Evolutionary conservation across 2,888 invertebrate species (phyloP), one percentile per base, ranked within the genome.

Genomic region (Drosophila imparisetae): DNA sequence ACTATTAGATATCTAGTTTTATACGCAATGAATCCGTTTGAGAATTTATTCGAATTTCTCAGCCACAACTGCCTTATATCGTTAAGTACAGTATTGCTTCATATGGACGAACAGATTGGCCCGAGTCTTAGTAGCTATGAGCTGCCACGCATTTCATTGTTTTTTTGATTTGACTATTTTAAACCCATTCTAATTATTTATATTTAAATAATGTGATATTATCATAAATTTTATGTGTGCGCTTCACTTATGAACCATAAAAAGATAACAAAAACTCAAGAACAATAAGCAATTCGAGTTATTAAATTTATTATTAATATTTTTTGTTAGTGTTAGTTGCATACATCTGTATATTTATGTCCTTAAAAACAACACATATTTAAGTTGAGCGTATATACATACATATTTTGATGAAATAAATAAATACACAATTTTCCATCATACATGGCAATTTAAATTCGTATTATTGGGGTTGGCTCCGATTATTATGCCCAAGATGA

Each of bases 121-220:
- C 68, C 59, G 60, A 70, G 63, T 65, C 67, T 42, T 60, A 64
- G 62, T 53, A 80, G 78, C 86, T 86, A 69, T 68, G 62, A 81
- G 69, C 74, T 73, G 58, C 60, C 65, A 45, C 30, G 65, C 55
- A 72, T 75, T 81, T 80, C 49, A 34, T 67, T 67, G 32, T 71
- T 29, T 74, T 54, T 68, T 72, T 72, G 48, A 66, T 72, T 80
- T 70, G 55, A 75, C 64, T 71, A 42, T 62, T 50, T 10, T 38
- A 59, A 50, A 80, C 62, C 64, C 50, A 65, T 75, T 82, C 79
- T 71, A 62, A 79, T 73, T 81, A 81, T 83, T 83, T 85, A 78
- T 81, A 72, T 86, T 76, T 66, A 90, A 83, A 86, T 86, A 83
- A 89, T 86, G 86, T 86, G 86, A 86, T 86, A 86, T 86, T 90